Conservation (phyloP, 2,797 vertebrate species). For the Sylvia borin region DNA sequence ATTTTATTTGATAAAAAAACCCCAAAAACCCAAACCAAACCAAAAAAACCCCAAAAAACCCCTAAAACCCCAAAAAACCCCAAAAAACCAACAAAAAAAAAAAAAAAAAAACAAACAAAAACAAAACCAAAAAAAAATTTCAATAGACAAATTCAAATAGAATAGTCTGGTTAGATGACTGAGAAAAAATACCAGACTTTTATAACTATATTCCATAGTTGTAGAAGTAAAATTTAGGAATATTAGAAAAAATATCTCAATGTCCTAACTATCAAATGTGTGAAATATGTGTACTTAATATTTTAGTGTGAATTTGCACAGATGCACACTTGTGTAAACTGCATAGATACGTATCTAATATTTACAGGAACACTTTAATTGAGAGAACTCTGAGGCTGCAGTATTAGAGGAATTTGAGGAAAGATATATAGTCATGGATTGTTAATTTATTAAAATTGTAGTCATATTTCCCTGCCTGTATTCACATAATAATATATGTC, state of each 20-base stretch:
- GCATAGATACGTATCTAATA: not conserved
- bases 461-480: not conserved
- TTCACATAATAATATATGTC: not conserved
- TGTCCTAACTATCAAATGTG: not conserved
- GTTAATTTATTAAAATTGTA: not conserved
- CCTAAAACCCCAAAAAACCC: no score
- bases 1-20: not conserved
- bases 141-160: not conserved
- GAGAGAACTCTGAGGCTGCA: not conserved
- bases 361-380: not conserved
- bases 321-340: not conserved
- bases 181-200: not conserved
- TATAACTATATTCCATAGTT: not conserved
- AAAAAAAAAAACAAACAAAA: not conserved
- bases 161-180: not conserved
- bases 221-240: not conserved
- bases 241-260: not conserved
- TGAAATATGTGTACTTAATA: not conserved
- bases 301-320: not conserved
- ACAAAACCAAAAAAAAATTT: not conserved
- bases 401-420: not conserved
- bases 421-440: not conserved
- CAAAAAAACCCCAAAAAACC: no score
- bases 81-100: not conserved
- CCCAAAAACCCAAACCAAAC: no score